Evolutionary conservation across 2,113 vertebrate species (phyloP).

Genomic region (Genyomyrus donnyi): DNA sequence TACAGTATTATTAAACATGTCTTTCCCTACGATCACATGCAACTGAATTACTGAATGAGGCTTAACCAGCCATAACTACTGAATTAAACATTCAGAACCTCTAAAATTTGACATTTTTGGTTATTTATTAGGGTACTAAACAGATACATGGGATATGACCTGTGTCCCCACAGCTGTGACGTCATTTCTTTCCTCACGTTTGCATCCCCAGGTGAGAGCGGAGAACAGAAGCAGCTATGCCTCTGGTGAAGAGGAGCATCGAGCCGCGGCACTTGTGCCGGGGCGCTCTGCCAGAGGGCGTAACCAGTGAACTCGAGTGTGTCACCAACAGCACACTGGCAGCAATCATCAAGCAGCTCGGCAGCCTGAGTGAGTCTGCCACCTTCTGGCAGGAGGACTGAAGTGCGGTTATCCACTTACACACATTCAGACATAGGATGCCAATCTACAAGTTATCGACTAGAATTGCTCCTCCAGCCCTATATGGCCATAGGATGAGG

Average conservation of each 20-base stretch:
- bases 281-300: conserved; percentile 73
- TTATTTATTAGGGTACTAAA: neutral
- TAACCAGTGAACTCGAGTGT: conserved; percentile 82
- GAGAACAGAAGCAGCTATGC: conserved; percentile 53
- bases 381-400: neutral
- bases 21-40: neutral
- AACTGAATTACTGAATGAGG: neutral
- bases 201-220: conserved; percentile 26
- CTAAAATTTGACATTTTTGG: neutral
- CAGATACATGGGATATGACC: neutral
- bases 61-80: neutral
- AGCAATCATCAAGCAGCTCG: conserved; percentile 87
- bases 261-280: conserved; percentile 83
- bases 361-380: conserved; percentile 78
- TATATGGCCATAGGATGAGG: neutral
- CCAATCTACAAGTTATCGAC: neutral
- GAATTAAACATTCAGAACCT: neutral
- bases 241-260: conserved; percentile 82
- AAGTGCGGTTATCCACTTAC: neutral
- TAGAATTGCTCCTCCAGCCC: neutral
- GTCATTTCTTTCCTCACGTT: conserved; percentile 8
- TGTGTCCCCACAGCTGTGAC: neutral
- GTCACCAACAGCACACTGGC: conserved; percentile 89
- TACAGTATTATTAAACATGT: neutral
- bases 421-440: too few species aligned